Percentiles rank a stretch among this genome's conserved stretches.
Evolutionary conservation across 2,113 vertebrate species (phyloP).

Genomic region (Myotis brandtii): DNA sequence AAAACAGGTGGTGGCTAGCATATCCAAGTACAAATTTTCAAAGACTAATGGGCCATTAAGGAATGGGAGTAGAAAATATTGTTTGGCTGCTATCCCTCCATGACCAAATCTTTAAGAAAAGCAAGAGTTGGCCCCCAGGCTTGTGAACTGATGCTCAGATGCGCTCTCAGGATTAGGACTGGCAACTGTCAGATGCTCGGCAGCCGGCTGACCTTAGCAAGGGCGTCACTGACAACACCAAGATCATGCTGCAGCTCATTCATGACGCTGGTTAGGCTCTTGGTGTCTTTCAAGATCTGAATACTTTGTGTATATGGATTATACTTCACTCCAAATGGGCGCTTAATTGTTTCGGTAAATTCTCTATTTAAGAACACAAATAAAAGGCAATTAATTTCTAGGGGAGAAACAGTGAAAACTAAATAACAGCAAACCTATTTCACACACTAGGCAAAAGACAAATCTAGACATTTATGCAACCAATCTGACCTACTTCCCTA

Average conservation of each 20-base stretch:
- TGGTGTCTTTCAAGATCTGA: slow-evolving; percentile 93
- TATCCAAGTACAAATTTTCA: neutral
- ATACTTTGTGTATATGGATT: slow-evolving; percentile 97
- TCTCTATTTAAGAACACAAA: slow-evolving; percentile 88
- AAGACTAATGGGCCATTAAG: neutral
- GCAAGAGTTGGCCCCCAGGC: neutral
- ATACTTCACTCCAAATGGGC: slow-evolving; percentile 97
- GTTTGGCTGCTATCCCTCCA: neutral
- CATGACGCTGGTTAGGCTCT: slow-evolving; percentile 93
- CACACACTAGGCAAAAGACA: slow-evolving; percentile 17
- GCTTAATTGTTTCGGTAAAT: slow-evolving; percentile 98
- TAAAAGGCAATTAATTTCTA: slow-evolving; percentile 27
- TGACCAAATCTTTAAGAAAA: slow-evolving; percentile 35
- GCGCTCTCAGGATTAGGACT: neutral
- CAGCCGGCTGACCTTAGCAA: slow-evolving; percentile 92
- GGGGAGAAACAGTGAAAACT: neutral
- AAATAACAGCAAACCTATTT: slow-evolving; percentile 14
- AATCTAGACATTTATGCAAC: neutral
- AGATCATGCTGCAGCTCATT: slow-evolving; percentile 95
- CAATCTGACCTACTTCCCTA: neutral
- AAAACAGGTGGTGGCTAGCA: neutral
- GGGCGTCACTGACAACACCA: slow-evolving; percentile 94
- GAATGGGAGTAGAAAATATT: neutral
- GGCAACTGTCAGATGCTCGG: slow-evolving; percentile 86
- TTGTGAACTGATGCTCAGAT: neutral